A percentile compares a stretch with the other conserved stretches of the same genome.
Evolutionary conservation across 2,797 vertebrate species (phyloP).

Genomic region (Peromyscus aztecus): DNA sequence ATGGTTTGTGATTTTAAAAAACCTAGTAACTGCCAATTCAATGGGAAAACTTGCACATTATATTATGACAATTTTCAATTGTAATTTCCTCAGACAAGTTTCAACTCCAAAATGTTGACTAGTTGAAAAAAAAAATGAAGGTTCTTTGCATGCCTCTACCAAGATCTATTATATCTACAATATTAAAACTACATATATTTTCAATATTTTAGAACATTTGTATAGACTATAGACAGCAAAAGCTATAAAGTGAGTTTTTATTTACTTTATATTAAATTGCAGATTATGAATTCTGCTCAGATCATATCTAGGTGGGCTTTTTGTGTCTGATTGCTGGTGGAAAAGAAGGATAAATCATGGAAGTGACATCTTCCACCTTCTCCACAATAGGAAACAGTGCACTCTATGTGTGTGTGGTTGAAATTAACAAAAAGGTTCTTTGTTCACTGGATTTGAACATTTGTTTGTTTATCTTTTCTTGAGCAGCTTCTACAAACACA

Average conservation of each 20-base stretch:
- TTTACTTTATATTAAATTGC: constrained; percentile 45
- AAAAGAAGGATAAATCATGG: constrained; percentile 11
- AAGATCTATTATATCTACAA: neutral
- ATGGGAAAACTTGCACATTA: neutral
- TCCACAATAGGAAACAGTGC: neutral
- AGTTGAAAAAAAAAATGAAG: neutral
- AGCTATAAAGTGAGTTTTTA: neutral
- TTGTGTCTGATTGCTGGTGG: neutral
- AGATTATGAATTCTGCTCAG: neutral
- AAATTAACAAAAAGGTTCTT: constrained; percentile 56
- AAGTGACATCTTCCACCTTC: constrained; percentile 11
- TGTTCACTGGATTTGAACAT: constrained; percentile 59
- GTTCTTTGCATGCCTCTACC: neutral
- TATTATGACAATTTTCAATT: constrained; percentile 8
- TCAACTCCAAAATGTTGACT: neutral
- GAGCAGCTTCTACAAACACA: constrained; percentile 84
- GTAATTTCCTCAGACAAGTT: constrained; percentile 30
- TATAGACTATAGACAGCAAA: neutral
- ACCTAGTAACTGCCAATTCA: neutral
- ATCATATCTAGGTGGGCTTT: neutral
- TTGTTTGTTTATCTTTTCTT: constrained; percentile 85
- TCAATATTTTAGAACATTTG: neutral
- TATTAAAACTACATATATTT: neutral
- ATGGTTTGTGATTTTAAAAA: neutral
- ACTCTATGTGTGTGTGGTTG: neutral